Percentiles rank a stretch among this genome's conserved stretches.
phyloP scores from a whole-genome alignment of 2,888 invertebrate genomes.

The Acrobasis consociella region DNA sequence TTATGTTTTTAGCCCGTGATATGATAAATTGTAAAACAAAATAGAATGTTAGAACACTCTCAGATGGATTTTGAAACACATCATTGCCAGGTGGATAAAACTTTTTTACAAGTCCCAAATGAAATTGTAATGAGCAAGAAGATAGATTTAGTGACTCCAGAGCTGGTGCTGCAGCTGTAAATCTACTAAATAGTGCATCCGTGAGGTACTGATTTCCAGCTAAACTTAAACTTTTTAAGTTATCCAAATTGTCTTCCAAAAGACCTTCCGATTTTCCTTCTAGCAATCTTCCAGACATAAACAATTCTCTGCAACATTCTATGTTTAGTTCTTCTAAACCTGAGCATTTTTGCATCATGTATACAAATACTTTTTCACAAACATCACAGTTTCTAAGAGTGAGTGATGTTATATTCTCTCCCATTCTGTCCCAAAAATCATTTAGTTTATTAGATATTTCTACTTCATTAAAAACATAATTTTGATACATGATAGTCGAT shows the following conservation, averaged over 20 bases:
- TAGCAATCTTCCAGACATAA: conserved; percentile 88
- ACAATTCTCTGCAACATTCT: conserved; percentile 86
- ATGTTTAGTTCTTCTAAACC: conserved; percentile 84
- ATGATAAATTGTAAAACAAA: conserved; percentile 84
- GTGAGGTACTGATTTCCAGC: conserved; percentile 87
- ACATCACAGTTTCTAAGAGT: conserved; percentile 84
- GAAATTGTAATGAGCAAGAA: conserved; percentile 87
- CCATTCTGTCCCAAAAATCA: conserved; percentile 82
- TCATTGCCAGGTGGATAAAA: conserved; percentile 83
- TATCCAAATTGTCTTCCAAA: conserved; percentile 67
- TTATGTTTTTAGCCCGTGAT: conserved; percentile 78
- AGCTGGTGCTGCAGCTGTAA: conserved; percentile 83
- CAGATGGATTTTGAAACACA: conserved; percentile 78
- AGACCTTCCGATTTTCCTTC: conserved; percentile 83
- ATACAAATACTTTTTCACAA: conserved; percentile 84
- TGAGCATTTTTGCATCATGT: conserved; percentile 80
- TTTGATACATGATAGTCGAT: conserved; percentile 67
- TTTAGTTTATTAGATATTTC: conserved; percentile 77
- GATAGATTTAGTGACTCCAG: conserved; percentile 85
- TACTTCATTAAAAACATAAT: conserved; percentile 80
- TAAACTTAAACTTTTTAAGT: conserved; percentile 83
- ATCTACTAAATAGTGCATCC: conserved; percentile 87
- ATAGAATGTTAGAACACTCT: conserved; percentile 87
- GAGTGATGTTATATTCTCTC: conserved; percentile 80
- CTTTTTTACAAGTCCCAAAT: conserved; percentile 85